phyloP scores from a whole-genome alignment of 1,140 invertebrate genomes.

The Notospermus geniculatus region DNA sequence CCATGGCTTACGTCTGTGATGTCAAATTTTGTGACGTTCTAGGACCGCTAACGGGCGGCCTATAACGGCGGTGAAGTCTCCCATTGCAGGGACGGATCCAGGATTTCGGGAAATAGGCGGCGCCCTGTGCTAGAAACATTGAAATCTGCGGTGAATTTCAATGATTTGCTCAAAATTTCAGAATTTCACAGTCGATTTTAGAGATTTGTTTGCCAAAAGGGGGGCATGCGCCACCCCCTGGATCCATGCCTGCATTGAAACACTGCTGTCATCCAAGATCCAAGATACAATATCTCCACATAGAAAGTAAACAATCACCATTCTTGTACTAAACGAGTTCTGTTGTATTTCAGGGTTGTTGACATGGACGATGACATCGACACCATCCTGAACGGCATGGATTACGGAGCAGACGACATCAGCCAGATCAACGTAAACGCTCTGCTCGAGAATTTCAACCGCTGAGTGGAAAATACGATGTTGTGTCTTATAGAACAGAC shows the following conservation, averaged over 20 bases:
- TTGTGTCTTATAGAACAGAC: too few relatives aligned
- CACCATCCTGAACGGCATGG: slow-evolving; percentile 1
- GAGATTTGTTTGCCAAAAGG: too few relatives aligned
- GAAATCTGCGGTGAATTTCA: too few relatives aligned
- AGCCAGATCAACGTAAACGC: slow-evolving; percentile 25
- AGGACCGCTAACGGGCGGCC: background rate
- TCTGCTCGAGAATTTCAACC: slow-evolving; percentile 15
- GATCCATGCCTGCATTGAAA: too few relatives aligned
- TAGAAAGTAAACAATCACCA: background rate
- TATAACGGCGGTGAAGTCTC: background rate
- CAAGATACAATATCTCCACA: background rate
- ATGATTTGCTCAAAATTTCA: too few relatives aligned
- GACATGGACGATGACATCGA: slow-evolving; percentile 7
- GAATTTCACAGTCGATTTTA: too few relatives aligned
- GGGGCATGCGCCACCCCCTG: too few relatives aligned
- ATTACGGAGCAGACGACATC: slow-evolving; percentile 25
- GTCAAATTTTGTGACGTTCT: background rate
- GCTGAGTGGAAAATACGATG: background rate
- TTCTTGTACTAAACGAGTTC: background rate
- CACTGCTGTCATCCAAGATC: background rate
- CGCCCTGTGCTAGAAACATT: too few relatives aligned
- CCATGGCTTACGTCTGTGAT: too few relatives aligned
- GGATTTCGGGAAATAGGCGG: too few relatives aligned
- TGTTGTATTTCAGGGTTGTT: slow-evolving; percentile 2
- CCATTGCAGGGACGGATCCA: too few relatives aligned